Evolutionary conservation across 2,113 vertebrate genomes (phyloP).

Genomic region (Carlito syrichta): DNA sequence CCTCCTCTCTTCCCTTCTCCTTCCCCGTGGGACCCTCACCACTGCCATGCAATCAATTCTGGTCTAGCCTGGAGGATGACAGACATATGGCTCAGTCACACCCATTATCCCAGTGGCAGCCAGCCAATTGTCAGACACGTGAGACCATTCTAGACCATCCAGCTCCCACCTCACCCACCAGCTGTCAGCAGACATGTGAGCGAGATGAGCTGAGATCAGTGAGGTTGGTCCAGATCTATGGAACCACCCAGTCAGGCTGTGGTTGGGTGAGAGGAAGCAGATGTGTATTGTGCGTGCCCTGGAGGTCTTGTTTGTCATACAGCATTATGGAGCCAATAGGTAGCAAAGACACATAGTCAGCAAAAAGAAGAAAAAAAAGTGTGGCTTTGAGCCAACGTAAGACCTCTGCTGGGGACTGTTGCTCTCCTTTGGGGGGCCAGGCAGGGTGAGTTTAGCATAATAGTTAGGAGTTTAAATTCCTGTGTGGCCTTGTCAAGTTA

Average conservation of each 20-base stretch:
- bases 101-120: background rate
- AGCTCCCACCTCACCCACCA: background rate
- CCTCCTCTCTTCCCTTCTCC: rapidly evolving
- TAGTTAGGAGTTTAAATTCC: background rate
- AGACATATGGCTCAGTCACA: background rate
- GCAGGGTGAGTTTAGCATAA: background rate
- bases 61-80: background rate
- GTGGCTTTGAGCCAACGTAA: background rate
- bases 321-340: background rate
- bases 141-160: background rate
- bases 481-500: background rate
- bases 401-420: background rate
- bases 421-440: background rate
- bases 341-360: background rate
- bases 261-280: background rate
- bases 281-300: background rate
- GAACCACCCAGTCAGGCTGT: background rate
- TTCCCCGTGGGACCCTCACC: background rate
- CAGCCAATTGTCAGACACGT: background rate
- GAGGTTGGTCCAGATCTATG: background rate
- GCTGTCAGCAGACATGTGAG: background rate
- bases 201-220: background rate
- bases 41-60: background rate
- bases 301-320: background rate
- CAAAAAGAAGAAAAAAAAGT: too few species aligned